Conservation (phyloP, 2,797 vertebrate genomes). For the Mus spretus region DNA sequence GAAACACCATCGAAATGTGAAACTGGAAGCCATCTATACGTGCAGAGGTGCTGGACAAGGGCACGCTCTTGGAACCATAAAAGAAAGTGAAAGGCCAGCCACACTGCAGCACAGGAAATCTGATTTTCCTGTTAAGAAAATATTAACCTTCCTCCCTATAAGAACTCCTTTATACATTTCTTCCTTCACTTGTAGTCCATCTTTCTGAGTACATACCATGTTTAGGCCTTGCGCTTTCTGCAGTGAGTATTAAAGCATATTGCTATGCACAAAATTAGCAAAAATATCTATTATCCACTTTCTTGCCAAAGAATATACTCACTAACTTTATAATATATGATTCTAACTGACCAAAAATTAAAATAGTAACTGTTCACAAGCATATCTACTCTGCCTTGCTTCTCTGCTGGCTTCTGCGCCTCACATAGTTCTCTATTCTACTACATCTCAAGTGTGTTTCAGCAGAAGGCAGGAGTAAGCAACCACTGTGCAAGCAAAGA, state of each 20-base stretch:
- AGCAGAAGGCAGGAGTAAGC: conserved; percentile 12
- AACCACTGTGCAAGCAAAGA: background rate
- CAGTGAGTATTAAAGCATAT: background rate
- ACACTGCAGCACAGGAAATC: background rate
- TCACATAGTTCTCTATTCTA: background rate
- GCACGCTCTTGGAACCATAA: background rate
- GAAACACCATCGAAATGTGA: too few relatives aligned
- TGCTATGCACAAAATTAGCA: background rate
- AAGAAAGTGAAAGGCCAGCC: background rate
- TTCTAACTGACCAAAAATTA: background rate
- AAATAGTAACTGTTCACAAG: background rate
- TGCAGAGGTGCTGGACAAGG: too few relatives aligned
- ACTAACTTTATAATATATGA: background rate
- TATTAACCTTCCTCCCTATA: background rate
- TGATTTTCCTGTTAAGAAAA: background rate
- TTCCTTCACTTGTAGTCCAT: background rate
- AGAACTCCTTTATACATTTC: background rate
- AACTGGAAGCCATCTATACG: too few relatives aligned
- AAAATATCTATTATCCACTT: conserved; percentile 10
- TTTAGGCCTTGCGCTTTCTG: background rate
- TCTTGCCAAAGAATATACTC: background rate
- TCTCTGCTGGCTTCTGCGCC: background rate
- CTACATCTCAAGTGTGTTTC: background rate
- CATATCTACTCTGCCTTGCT: background rate
- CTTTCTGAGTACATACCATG: background rate